These are phyloP conservation scores for Oreochromis niloticus DNA, from an alignment of 2,113 vertebrate species.

Conservation along the genomic window DNA sequence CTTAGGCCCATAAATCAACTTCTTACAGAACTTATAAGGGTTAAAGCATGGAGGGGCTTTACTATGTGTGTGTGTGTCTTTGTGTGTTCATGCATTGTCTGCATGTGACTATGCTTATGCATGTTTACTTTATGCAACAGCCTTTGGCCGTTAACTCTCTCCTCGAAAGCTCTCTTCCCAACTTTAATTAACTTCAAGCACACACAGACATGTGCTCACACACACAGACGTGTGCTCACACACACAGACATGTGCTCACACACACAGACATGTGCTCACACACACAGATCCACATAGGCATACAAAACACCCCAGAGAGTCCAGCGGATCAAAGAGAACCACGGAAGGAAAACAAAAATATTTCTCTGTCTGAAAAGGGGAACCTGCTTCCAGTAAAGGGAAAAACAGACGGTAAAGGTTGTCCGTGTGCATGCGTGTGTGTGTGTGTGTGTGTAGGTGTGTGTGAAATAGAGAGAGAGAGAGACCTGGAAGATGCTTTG, in stretches of 20 bases:
- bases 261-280: neutral
- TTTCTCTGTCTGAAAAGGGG: slow-evolving; percentile 36
- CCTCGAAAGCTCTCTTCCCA: slow-evolving; percentile 40
- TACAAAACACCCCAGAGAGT: slow-evolving; percentile 37
- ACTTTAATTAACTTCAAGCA: slow-evolving; percentile 66
- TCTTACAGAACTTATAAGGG: neutral
- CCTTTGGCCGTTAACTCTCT: slow-evolving; percentile 39
- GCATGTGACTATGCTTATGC: slow-evolving; percentile 28
- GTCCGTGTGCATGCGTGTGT: neutral
- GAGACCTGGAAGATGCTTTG: slow-evolving; percentile 16
- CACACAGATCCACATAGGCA: neutral
- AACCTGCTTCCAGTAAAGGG: slow-evolving; percentile 48
- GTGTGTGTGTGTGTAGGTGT: neutral
- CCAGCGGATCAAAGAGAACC: slow-evolving; percentile 11
- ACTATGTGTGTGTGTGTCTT: neutral
- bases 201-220: neutral
- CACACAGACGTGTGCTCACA: neutral
- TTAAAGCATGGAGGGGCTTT: neutral
- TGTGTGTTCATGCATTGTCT: neutral
- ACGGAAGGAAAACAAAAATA: slow-evolving; percentile 45
- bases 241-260: neutral
- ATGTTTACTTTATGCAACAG: slow-evolving; percentile 54
- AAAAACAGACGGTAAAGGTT: neutral
- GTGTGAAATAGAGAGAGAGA: neutral
- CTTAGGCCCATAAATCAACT: neutral